Evolutionary conservation across 2,888 invertebrate genomes (phyloP).

Genomic region (Agrotis clavis): DNA sequence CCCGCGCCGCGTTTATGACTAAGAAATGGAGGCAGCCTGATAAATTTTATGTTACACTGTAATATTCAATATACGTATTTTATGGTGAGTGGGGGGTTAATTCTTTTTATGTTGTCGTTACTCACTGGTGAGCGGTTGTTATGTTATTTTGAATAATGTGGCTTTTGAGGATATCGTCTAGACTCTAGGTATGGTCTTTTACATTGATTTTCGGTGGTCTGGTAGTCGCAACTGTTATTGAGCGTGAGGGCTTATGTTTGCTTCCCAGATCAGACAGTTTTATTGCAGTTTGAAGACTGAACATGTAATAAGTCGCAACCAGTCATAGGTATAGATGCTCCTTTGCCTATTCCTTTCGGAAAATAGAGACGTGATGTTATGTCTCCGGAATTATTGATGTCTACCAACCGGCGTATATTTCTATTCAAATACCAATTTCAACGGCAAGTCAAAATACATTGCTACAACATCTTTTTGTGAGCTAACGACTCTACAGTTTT

Average conservation of each 20-base stretch:
- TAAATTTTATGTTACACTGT: conserved; percentile 67
- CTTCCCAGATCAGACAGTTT: too few relatives aligned
- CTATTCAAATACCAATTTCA: too few relatives aligned
- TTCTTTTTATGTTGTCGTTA: conserved; percentile 64
- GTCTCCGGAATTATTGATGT: too few relatives aligned
- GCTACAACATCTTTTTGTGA: not conserved
- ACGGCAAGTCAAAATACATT: not conserved
- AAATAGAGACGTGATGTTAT: too few relatives aligned
- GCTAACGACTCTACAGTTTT: not conserved
- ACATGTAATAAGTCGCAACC: too few relatives aligned
- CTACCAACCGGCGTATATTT: too few relatives aligned
- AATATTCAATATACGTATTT: conserved; percentile 70
- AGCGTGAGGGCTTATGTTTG: too few relatives aligned
- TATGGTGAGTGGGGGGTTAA: conserved; percentile 63
- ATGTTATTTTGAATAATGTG: conserved; percentile 26
- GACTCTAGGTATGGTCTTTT: not conserved
- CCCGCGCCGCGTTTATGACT: conserved; percentile 70
- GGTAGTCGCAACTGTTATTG: too few relatives aligned
- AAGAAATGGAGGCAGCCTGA: conserved; percentile 65
- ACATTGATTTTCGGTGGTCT: not conserved
- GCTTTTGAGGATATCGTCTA: conserved; percentile 22
- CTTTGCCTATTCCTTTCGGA: too few relatives aligned
- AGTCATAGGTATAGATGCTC: too few relatives aligned
- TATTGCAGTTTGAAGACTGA: too few relatives aligned
- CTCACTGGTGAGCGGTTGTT: conserved; percentile 48